These are phyloP conservation scores for Cepaea nemoralis DNA, from an alignment of 1,140 invertebrate species.

Conservation along the genomic window DNA sequence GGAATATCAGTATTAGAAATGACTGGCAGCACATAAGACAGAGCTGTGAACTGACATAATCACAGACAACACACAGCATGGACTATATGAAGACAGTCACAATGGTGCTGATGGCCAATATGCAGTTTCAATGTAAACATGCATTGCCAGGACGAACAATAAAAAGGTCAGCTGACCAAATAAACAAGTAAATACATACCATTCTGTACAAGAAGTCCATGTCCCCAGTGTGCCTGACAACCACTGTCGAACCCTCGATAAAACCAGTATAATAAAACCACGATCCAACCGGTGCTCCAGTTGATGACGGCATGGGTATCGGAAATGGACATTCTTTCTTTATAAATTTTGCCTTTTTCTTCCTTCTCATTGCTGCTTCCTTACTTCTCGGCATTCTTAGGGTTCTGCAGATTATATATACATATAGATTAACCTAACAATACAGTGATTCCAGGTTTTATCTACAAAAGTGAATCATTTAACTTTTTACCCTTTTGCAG, in stretches of 20 bases:
- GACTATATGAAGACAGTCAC: too few species aligned
- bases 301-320: conserved; percentile 54
- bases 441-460: too few species aligned
- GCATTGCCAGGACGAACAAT: background rate
- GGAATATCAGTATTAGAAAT: too few species aligned
- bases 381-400: conserved; percentile 27
- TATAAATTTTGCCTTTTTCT: conserved; percentile 38
- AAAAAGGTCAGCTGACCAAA: too few species aligned
- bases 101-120: background rate
- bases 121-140: background rate
- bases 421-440: too few species aligned
- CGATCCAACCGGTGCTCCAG: conserved; percentile 41
- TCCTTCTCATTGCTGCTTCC: conserved; percentile 21
- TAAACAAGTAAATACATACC: conserved; percentile 44
- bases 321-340: conserved; percentile 57
- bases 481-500: too few species aligned
- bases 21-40: too few species aligned
- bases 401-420: too few species aligned
- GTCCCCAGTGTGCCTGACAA: conserved; percentile 61
- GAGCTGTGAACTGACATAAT: too few species aligned
- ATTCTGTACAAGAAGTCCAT: conserved; percentile 63
- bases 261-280: conserved; percentile 62
- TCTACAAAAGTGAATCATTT: too few species aligned
- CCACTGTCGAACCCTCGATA: conserved; percentile 49
- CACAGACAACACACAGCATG: too few species aligned